Base-by-base conservation (phyloP, 1,140 invertebrate species). In the Rhopalosiphum padi region DNA sequence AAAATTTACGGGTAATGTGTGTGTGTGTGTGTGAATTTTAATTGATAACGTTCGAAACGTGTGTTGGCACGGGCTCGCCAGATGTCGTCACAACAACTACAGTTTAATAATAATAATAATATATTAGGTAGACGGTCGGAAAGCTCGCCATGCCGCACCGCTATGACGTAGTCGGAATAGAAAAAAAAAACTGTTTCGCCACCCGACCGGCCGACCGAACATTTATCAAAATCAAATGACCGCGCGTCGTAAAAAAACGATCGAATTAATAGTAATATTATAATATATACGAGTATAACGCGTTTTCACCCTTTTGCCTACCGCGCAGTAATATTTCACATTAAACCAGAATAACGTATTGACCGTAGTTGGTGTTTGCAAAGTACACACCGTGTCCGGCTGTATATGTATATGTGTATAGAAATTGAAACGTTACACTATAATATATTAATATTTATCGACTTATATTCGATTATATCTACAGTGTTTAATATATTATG, bases 231-330 rank as follows among this genome's bases (percentile, higher is more conserved):
- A 89, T 89, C 87, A 21, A 89, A 9, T 37, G 48, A 35, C 60
- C 43, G 30, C 22, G 9, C 3, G 46, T 89, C 87, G n/a, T 37
- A 30, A 53, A 41, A 41, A 89, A 89, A 89, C 87, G 48, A 35
- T 89, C 48, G 48, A 89, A 89, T 89, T 89, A 89, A 53, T 87
- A 87, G 43, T 43, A 51, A 35, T 21, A 68, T 68, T 68, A n/a
- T 68, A 77, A 77, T 37, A 37, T 77, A 77, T 77, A n/a, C 30
- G 30, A 68, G 5, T 15, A 30, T 30, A n/a, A n/a, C 85, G 85
- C 43, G 85, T 87, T 87, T 87, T 51, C 48, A 11, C 48, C 87
- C 87, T 35, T 35, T 53, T 11, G 46, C 23, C 2, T 2, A 2
- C 37, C 37, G 37, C 21, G 18, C 46, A 48, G 21, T 37, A 53